Percentiles rank a stretch among this genome's conserved stretches.
Evolutionary conservation across 2,113 vertebrate species (phyloP).

Genomic region (Calyptomena viridis): DNA sequence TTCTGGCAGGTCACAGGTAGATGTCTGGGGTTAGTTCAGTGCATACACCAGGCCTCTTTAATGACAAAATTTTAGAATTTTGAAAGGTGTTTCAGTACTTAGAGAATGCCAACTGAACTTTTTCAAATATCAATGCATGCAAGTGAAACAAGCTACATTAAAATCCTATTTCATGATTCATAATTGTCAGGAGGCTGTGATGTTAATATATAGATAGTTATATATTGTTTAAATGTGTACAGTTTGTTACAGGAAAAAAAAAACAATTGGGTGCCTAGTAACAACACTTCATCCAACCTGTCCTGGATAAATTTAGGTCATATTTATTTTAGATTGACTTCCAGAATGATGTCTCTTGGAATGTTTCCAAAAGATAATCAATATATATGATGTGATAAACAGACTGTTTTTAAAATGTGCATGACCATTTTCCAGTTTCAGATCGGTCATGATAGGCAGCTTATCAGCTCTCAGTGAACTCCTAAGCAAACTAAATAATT

Average conservation of each 20-base stretch:
- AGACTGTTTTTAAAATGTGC: neutral
- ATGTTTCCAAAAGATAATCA: conserved; percentile 12
- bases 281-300: neutral
- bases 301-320: neutral
- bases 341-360: neutral
- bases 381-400: conserved; percentile 12
- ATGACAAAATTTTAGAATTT: neutral
- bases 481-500: neutral
- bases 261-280: neutral
- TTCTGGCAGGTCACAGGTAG: neutral
- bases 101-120: neutral
- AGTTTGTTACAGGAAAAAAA: neutral
- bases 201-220: neutral
- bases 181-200: neutral
- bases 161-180: neutral
- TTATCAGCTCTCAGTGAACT: neutral
- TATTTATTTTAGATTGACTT: neutral
- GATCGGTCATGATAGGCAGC: neutral
- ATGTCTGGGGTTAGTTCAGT: neutral
- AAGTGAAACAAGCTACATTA: neutral
- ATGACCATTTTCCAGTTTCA: neutral
- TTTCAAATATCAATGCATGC: neutral
- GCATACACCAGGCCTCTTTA: neutral
- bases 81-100: neutral
- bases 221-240: neutral